Evolutionary conservation across 92 coral and sea anemone genomes (phyloP).

Genomic region (Pocillopora grandis): DNA sequence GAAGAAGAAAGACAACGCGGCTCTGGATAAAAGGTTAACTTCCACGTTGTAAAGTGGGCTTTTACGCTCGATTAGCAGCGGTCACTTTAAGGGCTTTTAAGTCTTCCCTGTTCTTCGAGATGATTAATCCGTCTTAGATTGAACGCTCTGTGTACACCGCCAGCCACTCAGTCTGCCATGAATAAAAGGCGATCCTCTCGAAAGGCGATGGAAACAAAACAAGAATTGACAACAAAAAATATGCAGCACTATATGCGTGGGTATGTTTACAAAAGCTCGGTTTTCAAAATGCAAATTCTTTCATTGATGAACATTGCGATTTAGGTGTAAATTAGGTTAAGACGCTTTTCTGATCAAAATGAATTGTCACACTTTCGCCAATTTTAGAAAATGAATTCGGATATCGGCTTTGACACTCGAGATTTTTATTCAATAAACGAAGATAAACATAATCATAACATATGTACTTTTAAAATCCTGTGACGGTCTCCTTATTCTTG

Average conservation of each 20-base stretch:
- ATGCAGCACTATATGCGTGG: slow-evolving; percentile 21
- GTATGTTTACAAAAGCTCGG: slow-evolving; percentile 26
- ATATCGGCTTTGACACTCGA: slow-evolving; percentile 27
- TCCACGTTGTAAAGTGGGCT: slow-evolving; percentile 37
- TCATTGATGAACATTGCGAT: slow-evolving; percentile 24
- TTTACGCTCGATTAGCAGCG: slow-evolving; percentile 34
- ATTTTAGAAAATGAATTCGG: slow-evolving; percentile 30
- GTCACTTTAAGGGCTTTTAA: slow-evolving; percentile 18
- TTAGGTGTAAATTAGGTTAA: slow-evolving; percentile 51
- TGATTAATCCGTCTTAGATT: slow-evolving; percentile 9
- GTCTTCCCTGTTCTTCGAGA: background rate
- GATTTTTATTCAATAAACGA: slow-evolving; percentile 31
- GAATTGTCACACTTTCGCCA: slow-evolving; percentile 35
- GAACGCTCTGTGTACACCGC: background rate
- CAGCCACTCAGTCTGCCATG: slow-evolving; percentile 27
- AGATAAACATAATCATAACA: slow-evolving; percentile 31
- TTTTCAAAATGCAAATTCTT: slow-evolving; percentile 37
- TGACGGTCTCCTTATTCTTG: slow-evolving; percentile 15
- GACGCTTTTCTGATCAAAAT: slow-evolving; percentile 30
- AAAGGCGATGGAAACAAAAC: slow-evolving; percentile 41
- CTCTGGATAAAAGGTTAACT: background rate
- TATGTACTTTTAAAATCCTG: slow-evolving; percentile 15
- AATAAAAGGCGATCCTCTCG: slow-evolving; percentile 3
- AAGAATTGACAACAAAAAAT: slow-evolving; percentile 2
- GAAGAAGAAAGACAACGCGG: slow-evolving; percentile 21